Evolutionary conservation across 2,888 invertebrate species (phyloP).

Genomic region (Lottia scabra): DNA sequence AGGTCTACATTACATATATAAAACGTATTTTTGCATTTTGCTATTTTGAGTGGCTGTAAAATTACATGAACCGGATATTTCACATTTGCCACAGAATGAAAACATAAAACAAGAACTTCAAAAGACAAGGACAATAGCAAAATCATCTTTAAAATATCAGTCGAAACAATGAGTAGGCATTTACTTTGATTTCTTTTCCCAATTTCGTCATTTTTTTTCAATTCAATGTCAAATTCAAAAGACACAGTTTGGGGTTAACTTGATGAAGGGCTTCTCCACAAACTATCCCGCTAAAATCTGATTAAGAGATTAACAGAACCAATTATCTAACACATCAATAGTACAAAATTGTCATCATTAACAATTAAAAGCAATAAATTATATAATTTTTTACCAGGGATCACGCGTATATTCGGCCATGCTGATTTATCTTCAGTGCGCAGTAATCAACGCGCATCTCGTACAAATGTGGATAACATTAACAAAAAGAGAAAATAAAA

Average conservation of each 20-base stretch:
- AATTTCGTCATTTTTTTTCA: neutral
- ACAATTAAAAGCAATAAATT: constrained; percentile 4
- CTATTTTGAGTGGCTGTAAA: too few species aligned
- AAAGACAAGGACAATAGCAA: neutral
- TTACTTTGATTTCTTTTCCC: too few species aligned
- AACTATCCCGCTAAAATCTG: neutral
- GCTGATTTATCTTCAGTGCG: neutral
- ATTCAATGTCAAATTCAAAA: neutral
- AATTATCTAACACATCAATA: neutral
- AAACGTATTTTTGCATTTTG: too few species aligned
- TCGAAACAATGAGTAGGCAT: too few species aligned
- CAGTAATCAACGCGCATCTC: too few species aligned
- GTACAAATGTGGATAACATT: too few species aligned
- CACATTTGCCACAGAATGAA: neutral
- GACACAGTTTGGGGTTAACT: neutral
- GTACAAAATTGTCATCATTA: neutral
- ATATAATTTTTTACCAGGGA: constrained; percentile 76
- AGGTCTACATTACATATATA: too few species aligned
- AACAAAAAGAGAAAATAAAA: too few species aligned
- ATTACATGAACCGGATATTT: too few species aligned
- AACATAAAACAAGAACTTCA: too few species aligned
- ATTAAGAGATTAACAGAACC: neutral
- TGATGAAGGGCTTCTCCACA: neutral
- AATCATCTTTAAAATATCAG: too few species aligned
- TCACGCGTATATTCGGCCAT: constrained; percentile 98